Percentiles rank a stretch among this genome's conserved stretches.
Conservation (phyloP, 2,113 vertebrate genomes). For the Hippocampus comes region DNA sequence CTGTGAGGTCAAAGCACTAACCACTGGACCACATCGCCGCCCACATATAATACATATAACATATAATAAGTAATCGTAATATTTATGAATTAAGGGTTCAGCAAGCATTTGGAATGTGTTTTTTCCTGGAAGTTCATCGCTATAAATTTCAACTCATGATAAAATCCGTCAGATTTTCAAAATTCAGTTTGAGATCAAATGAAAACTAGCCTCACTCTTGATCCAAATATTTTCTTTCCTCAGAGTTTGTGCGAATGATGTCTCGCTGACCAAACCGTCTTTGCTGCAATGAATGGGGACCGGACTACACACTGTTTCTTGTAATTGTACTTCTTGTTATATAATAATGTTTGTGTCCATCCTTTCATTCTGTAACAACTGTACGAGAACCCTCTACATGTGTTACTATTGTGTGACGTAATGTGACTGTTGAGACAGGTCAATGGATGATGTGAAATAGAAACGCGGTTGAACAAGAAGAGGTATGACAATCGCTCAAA, state of each 20-base stretch:
- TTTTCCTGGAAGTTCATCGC: no score
- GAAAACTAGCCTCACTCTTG: not conserved
- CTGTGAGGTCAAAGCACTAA: no score
- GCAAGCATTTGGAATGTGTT: no score
- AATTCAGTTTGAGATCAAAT: not conserved
- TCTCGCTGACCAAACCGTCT: conserved; percentile 55
- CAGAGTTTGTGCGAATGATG: conserved; percentile 73
- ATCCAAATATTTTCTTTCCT: conserved; percentile 10
- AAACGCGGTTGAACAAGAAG: not conserved
- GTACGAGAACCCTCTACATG: conserved; percentile 29
- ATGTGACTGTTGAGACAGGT: conserved; percentile 14
- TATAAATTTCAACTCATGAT: no score
- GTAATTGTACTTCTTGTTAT: conserved; percentile 28
- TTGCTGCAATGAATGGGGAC: conserved; percentile 30
- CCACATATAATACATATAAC: no score
- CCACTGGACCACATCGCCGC: no score
- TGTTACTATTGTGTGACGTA: conserved; percentile 32
- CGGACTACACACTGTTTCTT: conserved; percentile 26
- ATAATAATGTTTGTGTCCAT: conserved; percentile 34
- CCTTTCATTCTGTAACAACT: conserved; percentile 12
- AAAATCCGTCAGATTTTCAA: not conserved
- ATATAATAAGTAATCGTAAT: no score
- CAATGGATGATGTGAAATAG: not conserved
- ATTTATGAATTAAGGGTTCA: no score
- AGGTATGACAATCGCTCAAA: not conserved